Percentiles rank a stretch among this genome's conserved stretches.
Evolutionary conservation across 1,140 invertebrate genomes (phyloP).

Genomic region (Harpegnathos saltator): DNA sequence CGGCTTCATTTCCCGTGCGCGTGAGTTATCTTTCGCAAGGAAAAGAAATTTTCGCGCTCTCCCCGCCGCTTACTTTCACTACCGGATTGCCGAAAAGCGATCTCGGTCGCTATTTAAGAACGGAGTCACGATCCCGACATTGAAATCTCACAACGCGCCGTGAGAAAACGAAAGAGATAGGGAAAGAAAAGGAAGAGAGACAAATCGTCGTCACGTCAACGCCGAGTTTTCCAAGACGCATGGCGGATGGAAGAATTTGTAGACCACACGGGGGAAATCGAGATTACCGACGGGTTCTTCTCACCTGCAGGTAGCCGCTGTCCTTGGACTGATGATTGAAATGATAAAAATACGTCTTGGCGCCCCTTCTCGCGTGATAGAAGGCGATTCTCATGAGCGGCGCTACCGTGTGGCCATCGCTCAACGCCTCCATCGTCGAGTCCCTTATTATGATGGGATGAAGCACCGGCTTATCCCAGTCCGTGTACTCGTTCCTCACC

Average conservation of each 20-base stretch:
- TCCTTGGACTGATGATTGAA: slow-evolving; percentile 93
- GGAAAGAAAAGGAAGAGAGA: no score
- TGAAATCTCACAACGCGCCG: neutral
- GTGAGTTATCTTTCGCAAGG: no score
- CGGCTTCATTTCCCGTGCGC: no score
- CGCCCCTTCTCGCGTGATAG: slow-evolving; percentile 89
- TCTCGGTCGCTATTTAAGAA: neutral
- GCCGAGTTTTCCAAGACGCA: no score
- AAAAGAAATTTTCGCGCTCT: no score
- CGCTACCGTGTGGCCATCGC: slow-evolving; percentile 93
- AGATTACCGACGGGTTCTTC: slow-evolving; percentile 7
- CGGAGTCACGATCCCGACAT: neutral
- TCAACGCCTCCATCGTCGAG: slow-evolving; percentile 94
- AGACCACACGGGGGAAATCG: no score
- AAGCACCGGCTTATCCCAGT: slow-evolving; percentile 94
- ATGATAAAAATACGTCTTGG: slow-evolving; percentile 92
- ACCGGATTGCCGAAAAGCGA: neutral
- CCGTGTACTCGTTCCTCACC: slow-evolving; percentile 96
- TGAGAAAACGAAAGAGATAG: neutral
- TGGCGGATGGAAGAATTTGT: no score
- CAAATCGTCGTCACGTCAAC: no score
- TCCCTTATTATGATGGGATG: slow-evolving; percentile 94
- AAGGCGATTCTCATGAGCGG: slow-evolving; percentile 90
- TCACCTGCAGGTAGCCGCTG: slow-evolving; percentile 90
- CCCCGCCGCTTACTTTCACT: no score